Base-by-base conservation (phyloP, 64 coral and sea anemone species). In the Stylophora pistillata region DNA sequence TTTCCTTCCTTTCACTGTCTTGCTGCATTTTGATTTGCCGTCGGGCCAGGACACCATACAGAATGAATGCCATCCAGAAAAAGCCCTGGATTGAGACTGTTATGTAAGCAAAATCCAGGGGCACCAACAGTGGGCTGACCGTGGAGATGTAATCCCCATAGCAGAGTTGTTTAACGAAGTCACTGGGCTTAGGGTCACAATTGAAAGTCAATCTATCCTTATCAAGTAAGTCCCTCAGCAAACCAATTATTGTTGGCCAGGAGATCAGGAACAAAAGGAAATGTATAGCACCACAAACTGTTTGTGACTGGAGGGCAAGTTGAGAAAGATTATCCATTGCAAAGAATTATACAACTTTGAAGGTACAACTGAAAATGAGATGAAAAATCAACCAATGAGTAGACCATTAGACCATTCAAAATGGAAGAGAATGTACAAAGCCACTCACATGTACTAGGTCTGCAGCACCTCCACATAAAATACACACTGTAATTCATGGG, bases 171-270 rank as follows among this genome's bases (percentile, higher is more conserved):
- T 37, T 54, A 53, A 47, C 56, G 75, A 55, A 41, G 20, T 78
- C 75, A 20, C 53, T 56, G 47, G 75, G 75, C 75, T 78, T 78
- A 10, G 75, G 75, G 23, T 55, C 23, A 56, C 75, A 78, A 17
- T 78, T 78, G 1, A 78, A 78, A 1, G 75, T 78, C 41, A 27
- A 10, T n/a, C 75, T 56, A 12, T 78, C 75, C 25, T 78, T 78
- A 21, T 56, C 53, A 13, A 20, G 53, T 20, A 54, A 78, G 23
- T 78, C 75, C 18, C 56, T 13, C 9, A 78, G 53, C 5, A 78
- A 56, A 56, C 75, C 75, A 78, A 78, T 78, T 56, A 78, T n/a
- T 26, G 27, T 54, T 27, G 75, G 75, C 75, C 75, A 78, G 75
- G 75, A 78, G 23, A 56, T 25, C 21, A 78, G 20, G 56, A 78